phyloP scores from a whole-genome alignment of 2,888 invertebrate genomes.

The Polymixis flavicincta region DNA sequence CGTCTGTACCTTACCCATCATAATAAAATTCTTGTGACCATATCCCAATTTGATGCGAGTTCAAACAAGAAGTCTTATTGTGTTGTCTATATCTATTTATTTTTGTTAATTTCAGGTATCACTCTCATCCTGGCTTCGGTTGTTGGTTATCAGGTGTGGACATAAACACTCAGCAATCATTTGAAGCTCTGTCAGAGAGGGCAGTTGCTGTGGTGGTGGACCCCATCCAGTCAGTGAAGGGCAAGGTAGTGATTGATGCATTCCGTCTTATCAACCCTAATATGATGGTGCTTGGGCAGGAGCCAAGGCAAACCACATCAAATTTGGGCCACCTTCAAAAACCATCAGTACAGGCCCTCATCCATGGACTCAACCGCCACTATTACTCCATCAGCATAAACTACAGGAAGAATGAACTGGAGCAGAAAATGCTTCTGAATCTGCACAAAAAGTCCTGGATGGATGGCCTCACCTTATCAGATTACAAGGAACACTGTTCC shows the following conservation, averaged over 20 bases:
- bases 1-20: not conserved
- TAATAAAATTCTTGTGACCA: not conserved
- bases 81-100: constrained; percentile 9
- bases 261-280: constrained; percentile 99
- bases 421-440: constrained; percentile 99
- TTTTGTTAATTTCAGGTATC: constrained; percentile 92
- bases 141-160: constrained; percentile 99
- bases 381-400: constrained; percentile 99
- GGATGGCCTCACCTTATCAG: constrained; percentile 97
- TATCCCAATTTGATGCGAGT: not conserved
- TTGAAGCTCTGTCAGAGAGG: constrained; percentile 99
- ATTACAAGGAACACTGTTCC: constrained; percentile 97
- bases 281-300: constrained; percentile 99
- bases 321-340: constrained; percentile 99
- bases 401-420: constrained; percentile 99
- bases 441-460: constrained; percentile 99
- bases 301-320: constrained; percentile 99
- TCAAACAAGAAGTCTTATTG: not conserved
- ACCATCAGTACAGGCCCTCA: constrained; percentile 99
- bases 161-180: constrained; percentile 99
- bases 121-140: constrained; percentile 99
- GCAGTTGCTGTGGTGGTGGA: constrained; percentile 99
- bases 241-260: constrained; percentile 99
- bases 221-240: constrained; percentile 99
- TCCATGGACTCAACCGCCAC: constrained; percentile 99